Evolutionary conservation across 2,113 vertebrate genomes (phyloP), one percentile per base, ranked within the genome.

Genomic region (Onychostruthus taczanowskii): DNA sequence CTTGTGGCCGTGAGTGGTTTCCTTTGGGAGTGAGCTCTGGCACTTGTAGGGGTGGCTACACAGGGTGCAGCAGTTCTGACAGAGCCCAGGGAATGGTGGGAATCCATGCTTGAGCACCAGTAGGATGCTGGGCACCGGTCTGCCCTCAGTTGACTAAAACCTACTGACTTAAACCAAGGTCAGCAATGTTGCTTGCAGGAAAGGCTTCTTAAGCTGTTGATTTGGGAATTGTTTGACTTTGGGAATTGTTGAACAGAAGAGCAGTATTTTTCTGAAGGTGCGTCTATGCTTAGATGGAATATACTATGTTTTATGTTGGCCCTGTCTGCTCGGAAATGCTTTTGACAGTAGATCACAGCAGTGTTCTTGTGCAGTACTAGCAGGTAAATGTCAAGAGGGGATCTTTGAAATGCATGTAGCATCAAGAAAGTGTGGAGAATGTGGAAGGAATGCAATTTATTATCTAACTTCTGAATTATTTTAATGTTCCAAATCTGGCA

Each of bases 81-180:
- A 22, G 64, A 63, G 39, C 52, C 17, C 9, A 4, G 39, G 77
- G 33, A 58, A 31, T 3, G 21, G 44, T 0, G 0, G 41, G 24
- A 61, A 7, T 21, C 23, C 11, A 2, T 0, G 2, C 17, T 68
- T 23, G 17, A 20, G 50, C n/a, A n/a, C 7, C 5, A 14, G 63
- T 28, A 16, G 15, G 13, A 9, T 3, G 33, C 0, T 7, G 33
- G 55, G 55, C 55, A n/a, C 66, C 7, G 26, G 13, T 39, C 47
- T 13, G 2, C 33, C 3, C 16, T 47, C 0, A 0, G 44, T 5
- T 47, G 23, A 23, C 31, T 53, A 28, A 76, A 82, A 55, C 33
- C 27, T 47, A 15, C 7, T 33, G 43, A 26, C 6, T 56, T 55
- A 61, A 91, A 35, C 18, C 2, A 37, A 72, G 30, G 49, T 31